Conservation (phyloP, 2,888 invertebrate genomes). For the Drosophila eohydei region DNA sequence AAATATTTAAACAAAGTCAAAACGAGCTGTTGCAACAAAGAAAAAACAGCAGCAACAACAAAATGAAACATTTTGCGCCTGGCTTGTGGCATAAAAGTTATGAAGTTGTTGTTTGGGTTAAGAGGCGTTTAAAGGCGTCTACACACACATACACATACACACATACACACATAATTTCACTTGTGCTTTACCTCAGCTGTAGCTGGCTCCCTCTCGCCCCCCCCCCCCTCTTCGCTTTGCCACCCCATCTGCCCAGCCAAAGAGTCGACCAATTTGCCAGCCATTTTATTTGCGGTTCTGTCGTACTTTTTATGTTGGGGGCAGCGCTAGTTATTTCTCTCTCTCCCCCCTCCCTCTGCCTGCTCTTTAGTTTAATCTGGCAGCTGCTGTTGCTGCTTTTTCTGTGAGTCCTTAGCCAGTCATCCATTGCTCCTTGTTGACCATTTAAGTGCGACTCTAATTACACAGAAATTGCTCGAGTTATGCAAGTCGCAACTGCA, state of each 20-base stretch:
- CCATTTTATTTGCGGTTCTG: constrained; percentile 74
- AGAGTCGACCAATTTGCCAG: constrained; percentile 62
- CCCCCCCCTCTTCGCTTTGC: background rate
- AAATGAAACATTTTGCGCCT: constrained; percentile 38
- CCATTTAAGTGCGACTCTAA: constrained; percentile 76
- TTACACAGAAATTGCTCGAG: constrained; percentile 65
- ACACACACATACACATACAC: constrained; percentile 25
- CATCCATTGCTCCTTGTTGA: constrained; percentile 60
- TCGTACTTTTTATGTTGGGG: constrained; percentile 60
- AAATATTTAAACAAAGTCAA: constrained; percentile 57
- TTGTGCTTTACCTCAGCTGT: constrained; percentile 25
- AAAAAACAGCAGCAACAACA: constrained; percentile 13
- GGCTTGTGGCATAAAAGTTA: constrained; percentile 41
- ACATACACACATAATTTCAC: constrained; percentile 56
- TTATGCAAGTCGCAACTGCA: constrained; percentile 40
- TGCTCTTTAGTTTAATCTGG: constrained; percentile 61
- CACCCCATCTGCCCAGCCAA: background rate
- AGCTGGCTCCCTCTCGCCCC: background rate
- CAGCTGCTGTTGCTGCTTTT: constrained; percentile 20
- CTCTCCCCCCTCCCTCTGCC: constrained; percentile 1
- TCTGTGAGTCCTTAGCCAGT: constrained; percentile 2
- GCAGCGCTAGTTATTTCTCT: background rate
- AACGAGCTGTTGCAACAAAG: constrained; percentile 48
- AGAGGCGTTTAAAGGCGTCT: constrained; percentile 57
- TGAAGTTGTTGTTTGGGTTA: constrained; percentile 39